Percentiles rank a stretch among this genome's conserved stretches.
Evolutionary conservation across 2,797 vertebrate species (phyloP).

Genomic region (Notolepis coatsorum): DNA sequence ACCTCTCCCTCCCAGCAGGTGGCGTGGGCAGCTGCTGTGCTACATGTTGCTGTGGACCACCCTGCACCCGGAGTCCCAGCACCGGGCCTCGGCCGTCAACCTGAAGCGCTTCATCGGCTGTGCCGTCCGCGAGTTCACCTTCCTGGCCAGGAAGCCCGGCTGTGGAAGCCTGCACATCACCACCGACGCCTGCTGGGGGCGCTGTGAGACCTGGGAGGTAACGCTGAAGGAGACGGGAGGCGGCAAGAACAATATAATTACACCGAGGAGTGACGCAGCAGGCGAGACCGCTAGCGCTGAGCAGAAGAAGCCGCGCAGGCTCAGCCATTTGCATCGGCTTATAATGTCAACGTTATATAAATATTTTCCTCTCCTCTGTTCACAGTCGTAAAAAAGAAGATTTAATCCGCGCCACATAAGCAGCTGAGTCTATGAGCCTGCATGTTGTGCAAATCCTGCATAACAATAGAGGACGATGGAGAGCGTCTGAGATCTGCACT

Average conservation of each 20-base stretch:
- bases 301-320: not conserved
- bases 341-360: too few species aligned
- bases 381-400: not conserved
- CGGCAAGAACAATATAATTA: not conserved
- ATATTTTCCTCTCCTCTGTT: not conserved
- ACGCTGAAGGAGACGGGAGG: constrained; percentile 51
- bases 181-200: constrained; percentile 96
- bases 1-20: constrained; percentile 13
- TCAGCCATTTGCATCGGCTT: not conserved
- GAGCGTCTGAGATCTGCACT: not conserved
- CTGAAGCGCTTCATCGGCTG: constrained; percentile 89
- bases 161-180: constrained; percentile 88
- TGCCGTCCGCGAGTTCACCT: constrained; percentile 92
- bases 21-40: constrained; percentile 27
- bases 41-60: constrained; percentile 51
- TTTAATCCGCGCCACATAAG: constrained; percentile 1
- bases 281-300: not conserved
- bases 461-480: not conserved
- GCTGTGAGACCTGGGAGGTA: constrained; percentile 97
- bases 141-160: constrained; percentile 90
- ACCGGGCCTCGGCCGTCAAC: constrained; percentile 64
- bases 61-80: constrained; percentile 37
- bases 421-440: constrained; percentile 8
- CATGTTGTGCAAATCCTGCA: constrained; percentile 16
- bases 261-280: not conserved